Evolutionary conservation across 2,113 vertebrate genomes (phyloP), one percentile per base, ranked within the genome.

Genomic region (Mola mola): DNA sequence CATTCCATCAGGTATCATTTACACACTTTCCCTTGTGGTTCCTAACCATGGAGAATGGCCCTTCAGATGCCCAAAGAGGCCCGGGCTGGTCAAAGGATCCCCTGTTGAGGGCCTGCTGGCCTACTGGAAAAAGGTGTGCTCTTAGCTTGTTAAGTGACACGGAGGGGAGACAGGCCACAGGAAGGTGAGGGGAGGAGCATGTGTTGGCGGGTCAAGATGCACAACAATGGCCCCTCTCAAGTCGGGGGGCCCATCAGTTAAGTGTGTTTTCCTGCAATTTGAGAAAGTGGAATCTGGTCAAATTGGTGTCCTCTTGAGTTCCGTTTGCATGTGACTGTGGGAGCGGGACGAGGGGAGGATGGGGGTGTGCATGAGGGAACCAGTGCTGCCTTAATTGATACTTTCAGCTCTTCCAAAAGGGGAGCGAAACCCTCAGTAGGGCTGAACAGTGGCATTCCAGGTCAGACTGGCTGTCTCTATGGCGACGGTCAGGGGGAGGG

Each of bases 391-490:
- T 87, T 89, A 91, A 89, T 86, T 90, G 88, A 88, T 86, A 77
- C 82, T 91, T 92, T 88, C 78, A 83, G 84, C 25, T 75, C 84
- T 82, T 80, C 46, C 2, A n/a, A 75, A 62, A 75, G 50, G 61
- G 53, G 56, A 52, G 62, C 25, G 17, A 75, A 75, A 72, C 74
- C 89, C 87, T 86, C 12, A 62, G 87, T 56, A 80, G 86, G 63
- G 66, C 66, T 76, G 41, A 75, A 71, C 66, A 51, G 82, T 72
- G 78, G 86, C 88, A 84, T 90, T 88, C 90, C 87, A 90, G 93
- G 92, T 93, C 94, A 95, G 91, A 93, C 93, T 91, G 92, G 78
- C 91, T 92, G 91, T 92, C 78, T 90, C 94, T 90, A 91, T 57
- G 53, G 51, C 5, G 34, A 86, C 42, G 20, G 20, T 22, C 17